Evolutionary conservation across 2,797 vertebrate species (phyloP), one percentile per base, ranked within the genome.

Genomic region (Pyrrhura leucotis): DNA sequence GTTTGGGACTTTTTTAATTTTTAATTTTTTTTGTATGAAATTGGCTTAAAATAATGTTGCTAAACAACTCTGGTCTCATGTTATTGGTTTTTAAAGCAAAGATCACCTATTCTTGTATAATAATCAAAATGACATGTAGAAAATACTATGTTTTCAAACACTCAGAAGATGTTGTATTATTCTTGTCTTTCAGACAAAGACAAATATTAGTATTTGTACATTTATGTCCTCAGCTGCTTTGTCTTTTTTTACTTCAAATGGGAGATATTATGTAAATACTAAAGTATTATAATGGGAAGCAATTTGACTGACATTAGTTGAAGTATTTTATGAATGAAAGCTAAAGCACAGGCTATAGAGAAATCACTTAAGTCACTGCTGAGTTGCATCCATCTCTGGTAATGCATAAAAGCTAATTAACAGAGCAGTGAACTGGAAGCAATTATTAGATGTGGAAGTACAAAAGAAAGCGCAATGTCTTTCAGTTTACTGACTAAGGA

Each of bases 351-450:
- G 85, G 14, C 28, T 76, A 16, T 65, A 63, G 48, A 76, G 26
- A 67, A 90, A 88, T 87, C 33, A 82, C 61, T 87, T 35, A 80
- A 88, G 76, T 87, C 67, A 48, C 28, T 78, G 50, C 54, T 77
- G 48, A 90, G 68, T 65, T 89, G 78, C 29, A 79, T 85, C 71
- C 28, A n/a, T 92, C 68, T 77, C 77, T 69, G 51, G 33, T 79
- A 90, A 67, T 84, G 47, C 63, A 87, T 87, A 89, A 82, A 76
- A 85, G 44, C 45, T 92, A 89, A 94, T 95, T 92, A 95, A 79
- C 54, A 85, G 37, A 82, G 71, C 59, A 82, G 54, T 61, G 67
- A 85, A 93, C 40, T 73, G 54, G 31, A 87, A 51, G 51, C 28
- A 90, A 40, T 91, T 89, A 75, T 78, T 94, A 86, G 20, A 82